Evolutionary conservation across 2,888 invertebrate species (phyloP).

Genomic region (Gordius sp.): DNA sequence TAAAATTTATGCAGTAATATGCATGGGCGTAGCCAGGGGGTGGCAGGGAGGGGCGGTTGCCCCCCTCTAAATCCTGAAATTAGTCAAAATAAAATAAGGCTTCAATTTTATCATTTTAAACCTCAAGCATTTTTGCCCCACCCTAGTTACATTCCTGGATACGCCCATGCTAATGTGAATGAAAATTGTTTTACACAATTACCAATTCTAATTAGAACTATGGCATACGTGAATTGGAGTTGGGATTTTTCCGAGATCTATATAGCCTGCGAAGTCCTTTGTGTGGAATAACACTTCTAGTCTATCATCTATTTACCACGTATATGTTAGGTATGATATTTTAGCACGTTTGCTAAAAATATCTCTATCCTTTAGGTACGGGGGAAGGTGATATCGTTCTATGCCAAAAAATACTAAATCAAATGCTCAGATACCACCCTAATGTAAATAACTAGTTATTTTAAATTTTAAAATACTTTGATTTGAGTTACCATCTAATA

Average conservation of each 20-base stretch:
- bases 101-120: too few relatives aligned
- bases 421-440: slow-evolving; percentile 39
- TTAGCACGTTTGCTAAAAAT: slow-evolving; percentile 17
- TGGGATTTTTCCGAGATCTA: slow-evolving; percentile 38
- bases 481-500: too few relatives aligned
- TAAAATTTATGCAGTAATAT: too few relatives aligned
- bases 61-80: too few relatives aligned
- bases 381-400: slow-evolving; percentile 49
- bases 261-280: slow-evolving; percentile 53
- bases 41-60: too few relatives aligned
- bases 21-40: too few relatives aligned
- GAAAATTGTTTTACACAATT: not conserved
- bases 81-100: too few relatives aligned
- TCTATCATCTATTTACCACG: slow-evolving; percentile 56
- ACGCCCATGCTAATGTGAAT: too few relatives aligned
- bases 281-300: slow-evolving; percentile 54
- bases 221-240: slow-evolving; percentile 46
- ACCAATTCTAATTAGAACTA: slow-evolving; percentile 35
- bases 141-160: too few relatives aligned
- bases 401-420: slow-evolving; percentile 44
- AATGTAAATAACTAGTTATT: slow-evolving; percentile 27
- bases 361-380: slow-evolving; percentile 27
- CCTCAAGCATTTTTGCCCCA: too few relatives aligned
- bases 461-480: slow-evolving; percentile 18
- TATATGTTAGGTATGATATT: slow-evolving; percentile 43